Evolutionary conservation across 2,113 vertebrate species (phyloP), one percentile per base, ranked within the genome.

Genomic region (Mixornis gularis): DNA sequence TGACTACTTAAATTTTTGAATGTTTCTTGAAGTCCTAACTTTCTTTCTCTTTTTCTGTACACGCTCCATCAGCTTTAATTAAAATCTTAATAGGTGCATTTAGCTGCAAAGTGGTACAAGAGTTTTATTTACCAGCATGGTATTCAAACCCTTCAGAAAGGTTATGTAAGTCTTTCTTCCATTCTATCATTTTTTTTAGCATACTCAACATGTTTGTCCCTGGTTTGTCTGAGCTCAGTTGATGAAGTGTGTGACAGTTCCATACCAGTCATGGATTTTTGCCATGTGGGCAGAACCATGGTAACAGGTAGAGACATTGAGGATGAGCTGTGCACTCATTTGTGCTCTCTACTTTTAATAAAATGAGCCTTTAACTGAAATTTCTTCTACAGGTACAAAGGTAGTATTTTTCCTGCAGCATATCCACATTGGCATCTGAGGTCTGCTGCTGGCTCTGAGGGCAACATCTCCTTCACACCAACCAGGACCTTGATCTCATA

Each of bases 51-150:
- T 93, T 92, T 92, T 64, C 32, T 85, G 11, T 40, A 32, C 22
- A 62, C 40, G 65, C 30, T 76, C 53, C 84, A 76, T 77, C 80
- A 65, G n/a, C 41, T 87, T 79, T 58, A 95, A 76, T 87, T 92
- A 79, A 87, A 89, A 58, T 46, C 34, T 65, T 72, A 79, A 65
- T 76, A 85, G 40, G 8, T 80, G 10, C 44, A 56, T 68, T 80
- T 79, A 71, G 29, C 22, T 79, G 26, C 49, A 27, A 73, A 92
- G 65, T 51, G 60, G 11, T 38, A 58, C 32, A 74, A 32, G 48
- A 58, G 38, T 76, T 88, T 78, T 92, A 70, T 91, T 94, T 76
- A 74, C 40, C 60, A 22, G 21, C 32, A 25, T 7, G 34, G 10
- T 36, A 53, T 44, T 58, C 30, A 51, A 65, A 65, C n/a, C 48